These are phyloP conservation scores for Lucilia sericata DNA, from an alignment of 1,140 invertebrate genomes.

Conservation along the genomic window DNA sequence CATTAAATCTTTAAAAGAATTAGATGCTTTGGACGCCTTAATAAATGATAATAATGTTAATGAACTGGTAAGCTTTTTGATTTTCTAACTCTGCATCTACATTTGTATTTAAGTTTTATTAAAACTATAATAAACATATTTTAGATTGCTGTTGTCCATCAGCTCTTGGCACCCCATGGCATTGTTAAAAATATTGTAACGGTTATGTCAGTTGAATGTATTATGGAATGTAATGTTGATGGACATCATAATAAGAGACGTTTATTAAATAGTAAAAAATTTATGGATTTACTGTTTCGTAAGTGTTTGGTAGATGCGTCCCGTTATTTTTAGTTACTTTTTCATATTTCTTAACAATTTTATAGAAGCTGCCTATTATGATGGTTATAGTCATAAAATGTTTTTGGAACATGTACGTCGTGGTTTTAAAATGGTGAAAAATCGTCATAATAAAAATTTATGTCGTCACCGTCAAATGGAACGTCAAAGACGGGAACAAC, in stretches of 20 bases:
- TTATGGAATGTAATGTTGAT: constrained; percentile 30
- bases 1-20: not conserved
- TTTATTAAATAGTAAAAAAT: not conserved
- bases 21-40: not conserved
- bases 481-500: not conserved
- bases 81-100: no score
- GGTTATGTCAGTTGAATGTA: not conserved
- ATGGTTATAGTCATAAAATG: not conserved
- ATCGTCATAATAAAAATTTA: constrained; percentile 19
- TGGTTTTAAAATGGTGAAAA: not conserved
- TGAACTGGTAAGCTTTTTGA: not conserved
- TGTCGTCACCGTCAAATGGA: not conserved
- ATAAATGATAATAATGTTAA: not conserved
- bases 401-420: not conserved
- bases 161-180: not conserved
- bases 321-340: not conserved
- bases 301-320: not conserved
- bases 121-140: not conserved
- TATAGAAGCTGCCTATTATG: not conserved
- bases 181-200: not conserved
- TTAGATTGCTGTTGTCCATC: not conserved
- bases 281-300: constrained; percentile 31
- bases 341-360: not conserved
- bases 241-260: not conserved
- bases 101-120: no score